These are phyloP conservation scores for Azemiops feae DNA, from an alignment of 2,113 vertebrate species.

Conservation along the genomic window DNA sequence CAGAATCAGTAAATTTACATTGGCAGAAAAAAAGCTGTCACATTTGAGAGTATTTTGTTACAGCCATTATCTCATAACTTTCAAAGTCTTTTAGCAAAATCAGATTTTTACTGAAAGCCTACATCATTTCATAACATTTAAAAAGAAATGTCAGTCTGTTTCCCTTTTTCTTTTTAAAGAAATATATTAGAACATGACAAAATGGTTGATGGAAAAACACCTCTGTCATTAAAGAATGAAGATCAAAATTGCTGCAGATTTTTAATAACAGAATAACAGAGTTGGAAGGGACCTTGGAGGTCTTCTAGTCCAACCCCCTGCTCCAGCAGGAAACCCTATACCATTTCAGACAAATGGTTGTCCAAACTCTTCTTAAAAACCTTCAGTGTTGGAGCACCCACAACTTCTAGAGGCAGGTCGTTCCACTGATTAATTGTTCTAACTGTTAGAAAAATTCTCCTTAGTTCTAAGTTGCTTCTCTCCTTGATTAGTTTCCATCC, in stretches of 20 bases:
- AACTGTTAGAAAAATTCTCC: not conserved
- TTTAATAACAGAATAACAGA: constrained; percentile 25
- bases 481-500: not conserved
- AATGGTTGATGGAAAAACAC: constrained; percentile 40
- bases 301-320: not conserved
- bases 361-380: not conserved
- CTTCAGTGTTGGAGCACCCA: not conserved
- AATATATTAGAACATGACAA: constrained; percentile 68
- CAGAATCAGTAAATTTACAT: constrained; percentile 68
- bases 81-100: constrained; percentile 74
- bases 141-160: constrained; percentile 73
- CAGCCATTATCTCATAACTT: constrained; percentile 75
- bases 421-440: not conserved
- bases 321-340: not conserved
- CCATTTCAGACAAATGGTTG: not conserved
- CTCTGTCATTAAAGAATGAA: constrained; percentile 50
- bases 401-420: not conserved
- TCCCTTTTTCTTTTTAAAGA: constrained; percentile 36
- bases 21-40: constrained; percentile 74
- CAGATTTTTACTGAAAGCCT: constrained; percentile 71
- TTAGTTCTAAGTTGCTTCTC: not conserved
- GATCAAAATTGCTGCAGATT: constrained; percentile 43
- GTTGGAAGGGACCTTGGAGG: not conserved
- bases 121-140: constrained; percentile 73
- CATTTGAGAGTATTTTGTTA: constrained; percentile 72